Percentiles rank a stretch among this genome's conserved stretches.
These are phyloP conservation scores for Anseranas semipalmata DNA, from an alignment of 2,113 vertebrate genomes.

Conservation along the genomic window DNA sequence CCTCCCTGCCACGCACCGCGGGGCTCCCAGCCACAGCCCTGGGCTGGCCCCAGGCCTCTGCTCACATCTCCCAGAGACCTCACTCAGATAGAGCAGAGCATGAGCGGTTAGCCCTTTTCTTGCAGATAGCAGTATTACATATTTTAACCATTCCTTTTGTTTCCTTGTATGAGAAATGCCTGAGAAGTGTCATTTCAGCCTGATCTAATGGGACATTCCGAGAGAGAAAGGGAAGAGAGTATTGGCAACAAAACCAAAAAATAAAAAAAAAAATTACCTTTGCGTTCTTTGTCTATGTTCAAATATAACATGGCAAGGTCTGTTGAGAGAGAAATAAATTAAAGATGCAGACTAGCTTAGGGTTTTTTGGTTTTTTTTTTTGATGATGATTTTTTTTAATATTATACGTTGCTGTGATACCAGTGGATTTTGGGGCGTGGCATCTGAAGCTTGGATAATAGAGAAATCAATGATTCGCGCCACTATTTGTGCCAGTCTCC, in stretches of 20 bases:
- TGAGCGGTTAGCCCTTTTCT: too few species aligned
- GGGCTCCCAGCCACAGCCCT: too few species aligned
- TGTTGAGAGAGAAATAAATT: neutral
- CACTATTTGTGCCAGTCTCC: neutral
- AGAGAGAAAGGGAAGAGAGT: neutral
- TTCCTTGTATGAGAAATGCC: neutral
- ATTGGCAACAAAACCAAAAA: neutral
- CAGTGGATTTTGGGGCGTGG: neutral
- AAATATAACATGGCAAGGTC: neutral
- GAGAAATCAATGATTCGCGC: neutral
- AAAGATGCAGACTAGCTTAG: neutral
- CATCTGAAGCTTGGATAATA: neutral
- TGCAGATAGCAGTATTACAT: neutral
- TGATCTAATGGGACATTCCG: neutral
- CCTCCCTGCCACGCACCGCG: too few species aligned
- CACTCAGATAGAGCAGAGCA: too few species aligned
- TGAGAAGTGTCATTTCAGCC: neutral
- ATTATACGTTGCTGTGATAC: neutral
- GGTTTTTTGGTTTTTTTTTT: neutral
- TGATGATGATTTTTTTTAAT: neutral
- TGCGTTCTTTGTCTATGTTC: neutral
- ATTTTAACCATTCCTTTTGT: neutral
- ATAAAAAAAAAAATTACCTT: neutral
- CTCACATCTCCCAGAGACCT: too few species aligned
- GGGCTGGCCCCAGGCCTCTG: too few species aligned